Evolutionary conservation across 1,140 invertebrate genomes (phyloP), one percentile per base, ranked within the genome.

Genomic region (Elymnias hypermnestra): DNA sequence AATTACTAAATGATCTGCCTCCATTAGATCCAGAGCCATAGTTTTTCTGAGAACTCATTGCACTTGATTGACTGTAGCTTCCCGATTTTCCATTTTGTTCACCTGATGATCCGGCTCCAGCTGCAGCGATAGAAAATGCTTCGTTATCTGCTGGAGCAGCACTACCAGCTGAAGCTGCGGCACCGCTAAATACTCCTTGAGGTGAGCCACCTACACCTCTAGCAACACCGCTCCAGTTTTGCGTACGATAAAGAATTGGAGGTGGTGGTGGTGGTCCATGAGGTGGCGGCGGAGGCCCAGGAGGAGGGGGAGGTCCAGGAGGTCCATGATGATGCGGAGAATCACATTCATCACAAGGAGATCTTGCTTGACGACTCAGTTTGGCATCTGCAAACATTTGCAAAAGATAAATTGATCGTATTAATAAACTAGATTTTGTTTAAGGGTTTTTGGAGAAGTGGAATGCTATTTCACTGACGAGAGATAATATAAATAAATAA

Each of bases 101-200:
- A n/a, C n/a, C n/a, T n/a, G n/a, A n/a, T 19, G 28, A 17, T 5
- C 17, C 31, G 37, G 37, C 53, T 10, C 41, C 53, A 25, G 66
- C 55, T 18, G 71, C 55, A 13, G 75, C 78, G 22, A 83, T 9
- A 0, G 76, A 74, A 46, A 77, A 62, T 3, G 79, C 72, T 56
- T 73, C 52, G 19, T 69, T 70, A 14, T 31, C 15, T 8, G 44
- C 7, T 26, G 71, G 58, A 1, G 33, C 21, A 14, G 51, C 59
- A 31, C 51, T 61, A 1, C 57, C 52, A n/a, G 64, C 60, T 6
- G 63, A 51, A 10, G 76, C 75, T 3, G 74, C 63, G 3, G 79
- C 79, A 1, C 79, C 79, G 38, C 74, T 83, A 28, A 73, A 77
- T 0, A 81, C 64, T 33, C 72, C 74, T 39, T 70, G 63, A 10